Base-by-base conservation (phyloP, 92 coral and sea anemone species). In the Heliopora coerulea region DNA sequence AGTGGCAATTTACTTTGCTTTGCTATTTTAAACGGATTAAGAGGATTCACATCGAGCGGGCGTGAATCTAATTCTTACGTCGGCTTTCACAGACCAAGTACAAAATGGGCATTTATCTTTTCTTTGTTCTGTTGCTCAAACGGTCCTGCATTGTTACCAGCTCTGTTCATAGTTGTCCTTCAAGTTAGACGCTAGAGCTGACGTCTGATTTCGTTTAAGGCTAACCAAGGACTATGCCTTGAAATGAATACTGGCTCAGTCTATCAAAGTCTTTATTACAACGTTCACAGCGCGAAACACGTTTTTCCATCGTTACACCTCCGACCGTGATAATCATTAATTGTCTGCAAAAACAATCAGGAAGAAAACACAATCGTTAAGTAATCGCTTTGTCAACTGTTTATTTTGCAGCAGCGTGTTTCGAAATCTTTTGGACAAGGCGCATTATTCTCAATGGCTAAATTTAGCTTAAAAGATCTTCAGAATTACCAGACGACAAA, bases 261-360 rank as follows among this genome's bases (percentile, higher is more conserved):
- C 52, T 2, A 2, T 46, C 15, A n/a, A 2, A 15, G 2, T 15
- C n/a, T 15, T n/a, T 46, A 46, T 8, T 6, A 8, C n/a, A 46
- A 3, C 12, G n/a, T 6, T 7, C 52, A 46, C n/a, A 10, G 52
- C 52, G 52, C n/a, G 52, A 2, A 2, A 46, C 2, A 6, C n/a
- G 52, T 15, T 46, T 46, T 46, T 15, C 52, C 52, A 46, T 6
- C n/a, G 14, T 15, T 10, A 8, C 8, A 21, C 74, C 74, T 59
- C 74, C 48, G 9, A 56, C 74, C 30, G 74, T 33, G 74, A 67
- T 67, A 67, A 67, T 67, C 17, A 15, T 56, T 67, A 35, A 67
- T 67, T 67, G 74, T 67, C 39, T 26, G 30, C 18, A 41, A 67
- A 67, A 67, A 26, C 54, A 67, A 44, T 27, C 59, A 48, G 58